These are phyloP conservation scores for Paralichthys olivaceus DNA, from an alignment of 2,113 vertebrate species.

Conservation along the genomic window DNA sequence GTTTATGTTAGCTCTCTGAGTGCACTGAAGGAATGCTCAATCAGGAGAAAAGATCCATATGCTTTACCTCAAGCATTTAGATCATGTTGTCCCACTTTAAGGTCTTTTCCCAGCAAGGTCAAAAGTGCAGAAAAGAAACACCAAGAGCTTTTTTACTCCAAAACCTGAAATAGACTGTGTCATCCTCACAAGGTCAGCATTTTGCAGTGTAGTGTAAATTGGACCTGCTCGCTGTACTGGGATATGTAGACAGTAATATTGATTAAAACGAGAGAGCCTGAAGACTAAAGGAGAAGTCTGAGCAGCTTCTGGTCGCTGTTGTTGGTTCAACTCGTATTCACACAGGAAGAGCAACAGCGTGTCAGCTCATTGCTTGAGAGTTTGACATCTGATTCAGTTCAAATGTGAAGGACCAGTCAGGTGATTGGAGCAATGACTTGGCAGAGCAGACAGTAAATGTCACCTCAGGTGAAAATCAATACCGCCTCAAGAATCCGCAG, in stretches of 20 bases:
- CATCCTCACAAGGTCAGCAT: neutral
- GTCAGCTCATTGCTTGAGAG: constrained; percentile 49
- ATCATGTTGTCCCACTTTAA: neutral
- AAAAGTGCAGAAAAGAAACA: constrained; percentile 15
- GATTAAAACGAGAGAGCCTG: constrained; percentile 3
- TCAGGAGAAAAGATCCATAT: constrained; percentile 40
- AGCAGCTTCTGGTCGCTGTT: neutral
- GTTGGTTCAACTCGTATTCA: constrained; percentile 15
- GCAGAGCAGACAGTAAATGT: constrained; percentile 65
- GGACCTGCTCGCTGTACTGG: neutral
- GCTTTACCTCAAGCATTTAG: constrained; percentile 25
- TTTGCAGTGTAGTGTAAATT: neutral
- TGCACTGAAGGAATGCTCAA: constrained; percentile 36
- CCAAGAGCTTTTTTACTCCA: neutral
- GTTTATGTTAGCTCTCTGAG: constrained; percentile 56
- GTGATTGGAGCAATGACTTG: constrained; percentile 71
- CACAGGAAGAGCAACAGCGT: neutral
- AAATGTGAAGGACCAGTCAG: constrained; percentile 64
- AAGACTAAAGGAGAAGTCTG: neutral
- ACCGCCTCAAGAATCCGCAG: constrained; percentile 49
- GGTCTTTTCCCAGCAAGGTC: neutral
- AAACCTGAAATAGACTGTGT: fast-evolving
- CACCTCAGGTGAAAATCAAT: constrained; percentile 76
- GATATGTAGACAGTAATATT: neutral
- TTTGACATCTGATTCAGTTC: constrained; percentile 63